Conservation (phyloP, 2,888 invertebrate species). For the Drosophila recens region DNA sequence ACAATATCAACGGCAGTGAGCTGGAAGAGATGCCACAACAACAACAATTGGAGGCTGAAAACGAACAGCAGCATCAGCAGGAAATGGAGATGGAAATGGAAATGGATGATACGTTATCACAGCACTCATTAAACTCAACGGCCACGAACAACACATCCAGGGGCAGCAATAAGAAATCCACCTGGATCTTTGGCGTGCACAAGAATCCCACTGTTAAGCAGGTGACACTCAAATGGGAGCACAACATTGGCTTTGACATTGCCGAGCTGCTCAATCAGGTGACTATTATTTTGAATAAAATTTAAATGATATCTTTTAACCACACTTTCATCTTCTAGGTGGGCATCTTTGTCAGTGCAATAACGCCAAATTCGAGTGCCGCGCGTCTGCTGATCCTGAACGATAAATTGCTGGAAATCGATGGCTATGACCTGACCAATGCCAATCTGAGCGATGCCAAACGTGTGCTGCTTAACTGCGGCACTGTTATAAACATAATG, state of each 20-base stretch:
- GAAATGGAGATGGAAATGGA: slow-evolving; percentile 29
- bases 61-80: slow-evolving; percentile 30
- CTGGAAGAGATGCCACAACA: slow-evolving; percentile 33
- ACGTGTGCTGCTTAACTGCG: slow-evolving; percentile 78
- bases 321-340: slow-evolving; percentile 36
- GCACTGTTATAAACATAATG: slow-evolving; percentile 83
- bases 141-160: slow-evolving; percentile 60
- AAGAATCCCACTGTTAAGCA: slow-evolving; percentile 85
- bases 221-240: slow-evolving; percentile 81
- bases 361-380: slow-evolving; percentile 80
- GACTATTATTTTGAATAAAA: neutral
- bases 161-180: slow-evolving; percentile 65
- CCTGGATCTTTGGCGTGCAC: slow-evolving; percentile 84
- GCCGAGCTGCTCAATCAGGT: slow-evolving; percentile 81
- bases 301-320: neutral
- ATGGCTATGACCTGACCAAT: slow-evolving; percentile 84
- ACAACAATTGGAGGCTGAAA: neutral
- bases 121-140: slow-evolving; percentile 70
- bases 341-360: slow-evolving; percentile 83
- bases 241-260: slow-evolving; percentile 81
- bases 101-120: slow-evolving; percentile 58
- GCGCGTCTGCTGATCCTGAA: slow-evolving; percentile 72
- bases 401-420: slow-evolving; percentile 84
- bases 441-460: slow-evolving; percentile 80
- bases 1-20: slow-evolving; percentile 60